These are phyloP conservation scores for Kryphioiulus occultus DNA, from an alignment of 2,888 invertebrate species.

Conservation along the genomic window DNA sequence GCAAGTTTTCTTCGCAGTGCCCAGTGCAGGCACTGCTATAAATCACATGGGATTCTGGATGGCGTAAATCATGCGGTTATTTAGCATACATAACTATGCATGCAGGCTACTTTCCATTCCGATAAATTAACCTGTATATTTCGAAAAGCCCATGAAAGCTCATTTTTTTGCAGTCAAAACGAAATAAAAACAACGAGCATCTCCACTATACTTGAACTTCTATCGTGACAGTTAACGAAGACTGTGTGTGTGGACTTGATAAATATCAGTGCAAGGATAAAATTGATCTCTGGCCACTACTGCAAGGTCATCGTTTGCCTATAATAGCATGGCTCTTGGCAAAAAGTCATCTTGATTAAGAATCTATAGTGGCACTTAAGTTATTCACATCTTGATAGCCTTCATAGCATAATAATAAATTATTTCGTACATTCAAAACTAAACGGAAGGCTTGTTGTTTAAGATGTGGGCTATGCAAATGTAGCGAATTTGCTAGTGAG, in stretches of 20 bases:
- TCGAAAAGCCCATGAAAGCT: neutral
- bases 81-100: neutral
- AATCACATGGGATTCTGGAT: neutral
- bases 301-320: slow-evolving; percentile 12
- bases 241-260: slow-evolving; percentile 33
- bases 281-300: neutral
- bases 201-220: neutral
- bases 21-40: neutral
- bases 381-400: slow-evolving; percentile 33
- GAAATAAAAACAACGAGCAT: neutral
- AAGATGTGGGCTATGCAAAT: neutral
- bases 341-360: slow-evolving; percentile 35
- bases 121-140: neutral
- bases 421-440: neutral
- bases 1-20: neutral
- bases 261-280: slow-evolving; percentile 2
- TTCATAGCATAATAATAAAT: neutral
- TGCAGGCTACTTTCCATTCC: neutral
- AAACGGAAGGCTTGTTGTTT: neutral
- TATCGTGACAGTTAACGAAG: slow-evolving; percentile 1
- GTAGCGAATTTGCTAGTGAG: too few species aligned
- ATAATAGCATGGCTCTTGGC: neutral
- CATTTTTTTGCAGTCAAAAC: neutral
- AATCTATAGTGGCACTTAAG: neutral
- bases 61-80: neutral